phyloP scores from a whole-genome alignment of 2,797 vertebrate species.

The Cyclopterus lumpus region DNA sequence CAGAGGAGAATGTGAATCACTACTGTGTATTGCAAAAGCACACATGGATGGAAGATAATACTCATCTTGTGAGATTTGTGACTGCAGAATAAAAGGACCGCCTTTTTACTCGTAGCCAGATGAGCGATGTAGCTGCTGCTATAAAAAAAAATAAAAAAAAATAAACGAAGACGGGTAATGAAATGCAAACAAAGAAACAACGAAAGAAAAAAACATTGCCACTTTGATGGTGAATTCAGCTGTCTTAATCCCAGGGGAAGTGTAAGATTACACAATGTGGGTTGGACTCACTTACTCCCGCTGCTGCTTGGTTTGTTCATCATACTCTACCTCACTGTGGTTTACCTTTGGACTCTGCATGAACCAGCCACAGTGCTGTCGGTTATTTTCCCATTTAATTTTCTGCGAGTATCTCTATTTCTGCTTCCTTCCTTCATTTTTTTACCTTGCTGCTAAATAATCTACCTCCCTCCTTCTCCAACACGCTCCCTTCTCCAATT shows the following conservation, averaged over 20 bases:
- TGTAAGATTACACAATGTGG: conserved; percentile 44
- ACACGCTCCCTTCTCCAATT: not conserved
- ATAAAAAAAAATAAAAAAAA: not conserved
- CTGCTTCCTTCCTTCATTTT: not conserved
- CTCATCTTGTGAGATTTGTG: conserved; percentile 44
- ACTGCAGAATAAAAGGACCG: conserved; percentile 47
- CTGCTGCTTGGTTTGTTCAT: conserved; percentile 29
- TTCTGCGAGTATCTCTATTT: conserved; percentile 1
- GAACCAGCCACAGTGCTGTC: conserved; percentile 48
- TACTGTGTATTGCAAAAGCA: conserved; percentile 29
- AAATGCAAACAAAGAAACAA: conserved; percentile 39
- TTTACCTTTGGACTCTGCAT: conserved; percentile 68
- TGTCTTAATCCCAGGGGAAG: conserved; percentile 37
- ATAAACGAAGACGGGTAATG: not conserved
- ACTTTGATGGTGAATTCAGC: conserved; percentile 29
- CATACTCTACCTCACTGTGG: conserved; percentile 31
- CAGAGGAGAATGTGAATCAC: conserved; percentile 50
- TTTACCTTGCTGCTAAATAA: conserved; percentile 4
- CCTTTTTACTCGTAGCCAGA: conserved; percentile 39
- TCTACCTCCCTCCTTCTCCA: not conserved
- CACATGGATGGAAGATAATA: conserved; percentile 51
- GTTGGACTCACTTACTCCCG: conserved; percentile 26
- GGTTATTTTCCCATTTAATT: conserved; percentile 4
- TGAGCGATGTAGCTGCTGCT: conserved; percentile 30
- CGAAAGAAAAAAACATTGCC: conserved; percentile 41